A percentile compares a stretch with the other conserved stretches of the same genome.
These are phyloP conservation scores for Neuroterus valhalla DNA, from an alignment of 1,140 invertebrate genomes.

Conservation along the genomic window DNA sequence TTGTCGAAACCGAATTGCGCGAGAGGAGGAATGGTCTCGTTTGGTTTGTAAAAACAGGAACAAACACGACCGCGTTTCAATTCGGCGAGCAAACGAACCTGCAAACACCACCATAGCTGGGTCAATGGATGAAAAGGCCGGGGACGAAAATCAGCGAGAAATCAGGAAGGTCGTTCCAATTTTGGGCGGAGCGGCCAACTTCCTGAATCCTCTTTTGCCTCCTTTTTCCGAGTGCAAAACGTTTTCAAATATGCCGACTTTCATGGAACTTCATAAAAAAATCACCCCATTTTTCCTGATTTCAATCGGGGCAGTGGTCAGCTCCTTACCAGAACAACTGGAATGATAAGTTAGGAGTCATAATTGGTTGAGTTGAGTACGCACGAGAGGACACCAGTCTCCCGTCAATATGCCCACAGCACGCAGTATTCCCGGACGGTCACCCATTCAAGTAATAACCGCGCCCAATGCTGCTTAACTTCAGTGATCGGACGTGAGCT, in stretches of 20 bases:
- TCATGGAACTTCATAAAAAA: no score
- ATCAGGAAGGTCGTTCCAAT: slow-evolving; percentile 1
- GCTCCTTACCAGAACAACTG: no score
- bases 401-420: no score
- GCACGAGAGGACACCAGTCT: no score
- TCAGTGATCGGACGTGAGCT: no score
- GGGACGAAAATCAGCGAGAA: slow-evolving; percentile 26
- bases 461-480: no score
- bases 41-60: slow-evolving; percentile 28
- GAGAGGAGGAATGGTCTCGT: neutral
- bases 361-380: no score
- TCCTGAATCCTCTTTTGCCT: slow-evolving; percentile 3
- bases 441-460: no score
- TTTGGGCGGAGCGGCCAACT: slow-evolving; percentile 22
- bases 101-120: neutral
- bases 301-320: no score
- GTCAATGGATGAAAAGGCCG: slow-evolving; percentile 6
- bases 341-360: no score
- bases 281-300: no score
- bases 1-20: neutral
- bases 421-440: no score
- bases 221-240: neutral
- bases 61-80: slow-evolving; percentile 22
- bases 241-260: neutral
- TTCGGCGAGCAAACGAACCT: slow-evolving; percentile 9